Base-by-base conservation (phyloP, 2,888 invertebrate species). In the Dasysyrphus albostriatus region DNA sequence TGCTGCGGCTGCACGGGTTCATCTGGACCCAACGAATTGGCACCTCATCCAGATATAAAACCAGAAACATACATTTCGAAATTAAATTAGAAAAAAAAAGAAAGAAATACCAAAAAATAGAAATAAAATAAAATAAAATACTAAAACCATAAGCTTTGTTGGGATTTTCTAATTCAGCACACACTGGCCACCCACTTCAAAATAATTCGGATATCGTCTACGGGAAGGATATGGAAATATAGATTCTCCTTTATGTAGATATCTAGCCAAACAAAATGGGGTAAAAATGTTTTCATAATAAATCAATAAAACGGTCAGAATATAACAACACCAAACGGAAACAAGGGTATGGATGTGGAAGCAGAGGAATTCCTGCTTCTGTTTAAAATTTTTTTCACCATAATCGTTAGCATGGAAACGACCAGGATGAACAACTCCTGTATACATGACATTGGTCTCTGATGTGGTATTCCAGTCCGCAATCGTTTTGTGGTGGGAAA, bases 251-350 rank as follows among this genome's bases (percentile, higher is more conserved):
- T n/a, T 44, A 10, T n/a, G n/a, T n/a, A n/a, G 7, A n/a, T 44
- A n/a, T n/a, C 47, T 49, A 58, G 9, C 24, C 24, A 69, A 69
- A 69, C 51, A 69, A 39, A 39, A 47, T 65, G 34, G 49, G 47
- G 2, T 34, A 19, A n/a, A 47, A 49, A 19, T 58, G 32, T 39
- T 59, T 51, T 14, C 74, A 80, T 74, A 80, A 80, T 74, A 80
- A 80, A 74, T 80, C 80, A 80, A 80, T 80, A 74, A 39, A 72
- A 73, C n/a, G 42, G 69, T 69, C 69, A 39, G 69, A 54, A 29
- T 39, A 16, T 24, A 51, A 44, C 14, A 49, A 12, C 12, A 37
- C 14, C 47, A 47, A 16, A 3, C 16, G 47, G 47, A 47, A 47
- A 8, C 47, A 0, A 14, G n/a, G 44, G 2, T 24, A 2, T 44